A percentile compares a stretch with the other conserved stretches of the same genome.
These are phyloP conservation scores for Dicycla oo DNA, from an alignment of 2,888 invertebrate species.

Conservation along the genomic window DNA sequence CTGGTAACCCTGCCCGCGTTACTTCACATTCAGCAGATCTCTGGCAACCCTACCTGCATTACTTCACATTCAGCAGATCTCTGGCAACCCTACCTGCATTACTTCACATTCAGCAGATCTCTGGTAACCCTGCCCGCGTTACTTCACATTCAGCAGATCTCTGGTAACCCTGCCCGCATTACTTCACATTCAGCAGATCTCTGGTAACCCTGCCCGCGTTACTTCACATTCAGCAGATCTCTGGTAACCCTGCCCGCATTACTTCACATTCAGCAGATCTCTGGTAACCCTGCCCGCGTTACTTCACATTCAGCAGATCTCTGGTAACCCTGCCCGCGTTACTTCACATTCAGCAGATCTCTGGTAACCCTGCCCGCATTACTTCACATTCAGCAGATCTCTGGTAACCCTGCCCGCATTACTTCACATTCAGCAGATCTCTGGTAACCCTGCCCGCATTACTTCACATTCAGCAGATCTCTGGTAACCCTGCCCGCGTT, in stretches of 20 bases:
- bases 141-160: conserved; percentile 19
- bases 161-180: conserved; percentile 35
- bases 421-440: conserved; percentile 13
- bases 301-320: conserved; percentile 19
- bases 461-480: conserved; percentile 19
- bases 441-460: conserved; percentile 35
- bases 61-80: conserved; percentile 19
- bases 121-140: conserved; percentile 33
- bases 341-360: conserved; percentile 19
- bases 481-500: conserved; percentile 33
- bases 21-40: conserved; percentile 13
- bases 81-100: conserved; percentile 36
- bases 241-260: conserved; percentile 35
- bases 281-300: conserved; percentile 33
- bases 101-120: conserved; percentile 19
- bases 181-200: conserved; percentile 19
- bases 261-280: conserved; percentile 19
- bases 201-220: conserved; percentile 33
- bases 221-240: conserved; percentile 19
- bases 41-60: conserved; percentile 36
- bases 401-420: conserved; percentile 35
- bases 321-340: conserved; percentile 33
- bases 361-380: conserved; percentile 35
- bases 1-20: conserved; percentile 34
- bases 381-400: conserved; percentile 10